Conservation (phyloP, 92 coral and sea anemone genomes). For the Isaurus tuberculatus region DNA sequence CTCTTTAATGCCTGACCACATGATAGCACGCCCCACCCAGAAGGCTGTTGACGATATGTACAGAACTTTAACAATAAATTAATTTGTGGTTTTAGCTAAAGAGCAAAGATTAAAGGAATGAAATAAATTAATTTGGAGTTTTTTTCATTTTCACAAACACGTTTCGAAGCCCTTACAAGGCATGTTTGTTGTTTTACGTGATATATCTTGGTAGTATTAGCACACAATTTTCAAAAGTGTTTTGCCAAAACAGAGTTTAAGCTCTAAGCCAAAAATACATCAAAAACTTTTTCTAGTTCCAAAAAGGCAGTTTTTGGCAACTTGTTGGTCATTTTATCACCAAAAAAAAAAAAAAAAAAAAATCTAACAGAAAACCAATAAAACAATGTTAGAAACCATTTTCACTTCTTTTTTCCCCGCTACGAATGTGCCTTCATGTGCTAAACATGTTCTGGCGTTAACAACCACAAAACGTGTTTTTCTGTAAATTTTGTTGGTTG, state of each 20-base stretch:
- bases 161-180: constrained; percentile 7
- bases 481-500: too few relatives aligned
- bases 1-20: constrained; percentile 7
- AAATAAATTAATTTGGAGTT: neutral
- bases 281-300: too few relatives aligned
- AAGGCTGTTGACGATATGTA: constrained; percentile 17
- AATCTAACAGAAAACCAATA: too few relatives aligned
- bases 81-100: constrained; percentile 4
- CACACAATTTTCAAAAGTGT: neutral
- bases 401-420: too few relatives aligned
- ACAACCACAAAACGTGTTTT: too few relatives aligned
- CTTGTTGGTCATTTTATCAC: too few relatives aligned
- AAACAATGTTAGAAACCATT: too few relatives aligned
- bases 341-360: too few relatives aligned
- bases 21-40: neutral
- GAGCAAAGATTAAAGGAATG: neutral
- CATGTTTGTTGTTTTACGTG: neutral
- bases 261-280: neutral
- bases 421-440: too few relatives aligned
- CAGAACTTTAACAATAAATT: constrained; percentile 4
- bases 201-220: neutral
- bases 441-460: too few relatives aligned
- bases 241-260: neutral
- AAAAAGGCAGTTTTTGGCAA: too few relatives aligned
- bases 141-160: neutral